Base-by-base conservation (phyloP, 2,888 invertebrate genomes). In the Pterostichus madidus region DNA sequence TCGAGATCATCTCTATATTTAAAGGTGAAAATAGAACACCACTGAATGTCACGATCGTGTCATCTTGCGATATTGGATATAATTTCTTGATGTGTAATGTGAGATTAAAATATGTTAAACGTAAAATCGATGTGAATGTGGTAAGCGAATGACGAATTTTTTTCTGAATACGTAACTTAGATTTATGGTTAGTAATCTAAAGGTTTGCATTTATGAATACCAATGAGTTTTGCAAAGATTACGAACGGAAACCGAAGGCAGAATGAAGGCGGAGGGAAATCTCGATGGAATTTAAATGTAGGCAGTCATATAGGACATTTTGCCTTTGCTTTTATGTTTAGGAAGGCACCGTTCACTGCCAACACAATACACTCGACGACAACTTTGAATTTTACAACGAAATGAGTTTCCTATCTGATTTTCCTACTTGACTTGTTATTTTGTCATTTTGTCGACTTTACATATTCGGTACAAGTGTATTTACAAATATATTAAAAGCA, bases 101-200 rank as follows among this genome's bases (percentile, higher is more conserved):
- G 24, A 59, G 39, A 39, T 71, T 71, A 71, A 71, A 71, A 44
- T 44, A 68, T 68, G 17, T 71, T 39, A 13, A 71, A 64, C 5
- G 35, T 39, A 64, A 44, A 71, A 71, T 71, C 68, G 44, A 71
- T 71, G 44, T 44, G 44, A 71, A 44, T 64, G 32, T 32, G 13
- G 46, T 73, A 73, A 5, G 44, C 73, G 31, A 73, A 73, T 75
- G 75, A 75, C 31, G 24, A 15, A 73, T 17, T 52, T 75, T 52
- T 64, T 77, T 17, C 77, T n/a, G 56, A 77, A 77, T 77, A 56
- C 56, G 59, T 46, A 81, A 56, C 46, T 75, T 68, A 68, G 81
- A 81, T 81, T 81, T 75, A 81, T 75, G 81, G 81, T 81, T 75
- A 75, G 81, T 81, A 81, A 81, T 81, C 75, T 75, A 59, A 52